These are phyloP conservation scores for Plebejus anna DNA, from an alignment of 2,888 invertebrate species.

Conservation along the genomic window DNA sequence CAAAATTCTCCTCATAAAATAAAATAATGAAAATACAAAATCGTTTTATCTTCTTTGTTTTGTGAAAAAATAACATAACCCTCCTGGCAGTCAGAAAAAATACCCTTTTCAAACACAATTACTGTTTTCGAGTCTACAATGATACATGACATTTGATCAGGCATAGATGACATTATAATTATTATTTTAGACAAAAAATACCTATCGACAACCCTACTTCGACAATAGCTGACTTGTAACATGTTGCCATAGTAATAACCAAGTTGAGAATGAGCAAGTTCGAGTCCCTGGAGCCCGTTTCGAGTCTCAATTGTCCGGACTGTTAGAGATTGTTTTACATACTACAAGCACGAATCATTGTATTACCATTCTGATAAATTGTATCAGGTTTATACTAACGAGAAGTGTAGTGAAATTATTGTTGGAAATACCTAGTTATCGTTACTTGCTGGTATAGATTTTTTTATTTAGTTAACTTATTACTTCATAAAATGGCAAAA, in stretches of 20 bases:
- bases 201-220: slow-evolving; percentile 6
- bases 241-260: slow-evolving; percentile 19
- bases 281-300: slow-evolving; percentile 32
- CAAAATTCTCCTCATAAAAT: neutral
- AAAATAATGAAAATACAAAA: neutral
- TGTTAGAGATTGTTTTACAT: slow-evolving; percentile 23
- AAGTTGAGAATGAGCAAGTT: slow-evolving; percentile 34
- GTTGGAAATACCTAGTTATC: too few species aligned
- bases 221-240: slow-evolving; percentile 20
- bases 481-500: neutral
- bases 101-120: too few species aligned
- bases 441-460: too few species aligned
- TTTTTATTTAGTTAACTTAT: too few species aligned
- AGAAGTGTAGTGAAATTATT: neutral
- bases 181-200: neutral
- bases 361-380: neutral
- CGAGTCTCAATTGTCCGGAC: slow-evolving; percentile 36
- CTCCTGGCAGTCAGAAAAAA: too few species aligned
- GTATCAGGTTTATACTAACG: neutral
- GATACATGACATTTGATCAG: too few species aligned
- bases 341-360: slow-evolving; percentile 10
- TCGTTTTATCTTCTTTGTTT: neutral
- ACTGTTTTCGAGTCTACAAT: too few species aligned
- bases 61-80: too few species aligned
- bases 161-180: neutral